A percentile compares a stretch with the other conserved stretches of the same genome.
phyloP scores from a whole-genome alignment of 1,140 invertebrate species.

The Plodia interpunctella region DNA sequence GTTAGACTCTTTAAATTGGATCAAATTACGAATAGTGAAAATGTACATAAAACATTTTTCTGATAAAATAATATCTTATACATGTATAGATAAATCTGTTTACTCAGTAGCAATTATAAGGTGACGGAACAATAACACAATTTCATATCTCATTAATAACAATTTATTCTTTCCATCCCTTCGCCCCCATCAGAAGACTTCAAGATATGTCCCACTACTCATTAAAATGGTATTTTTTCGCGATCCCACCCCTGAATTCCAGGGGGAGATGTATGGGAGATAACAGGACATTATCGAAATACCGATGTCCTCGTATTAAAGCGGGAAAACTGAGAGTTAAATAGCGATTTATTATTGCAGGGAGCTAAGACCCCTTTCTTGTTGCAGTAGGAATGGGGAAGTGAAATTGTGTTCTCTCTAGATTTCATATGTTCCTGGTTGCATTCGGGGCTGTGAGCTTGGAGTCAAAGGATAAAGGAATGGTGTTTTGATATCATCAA shows the following conservation, averaged over 20 bases:
- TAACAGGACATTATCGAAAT: constrained; percentile 70
- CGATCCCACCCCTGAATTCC: constrained; percentile 60
- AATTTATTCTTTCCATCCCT: not conserved
- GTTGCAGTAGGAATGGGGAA: not conserved
- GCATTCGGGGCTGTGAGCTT: no score
- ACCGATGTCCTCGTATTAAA: constrained; percentile 50
- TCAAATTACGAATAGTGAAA: no score
- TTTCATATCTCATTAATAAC: not conserved
- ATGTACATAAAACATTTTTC: no score
- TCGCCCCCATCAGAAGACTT: constrained; percentile 16
- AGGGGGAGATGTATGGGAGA: constrained; percentile 57
- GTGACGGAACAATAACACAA: not conserved
- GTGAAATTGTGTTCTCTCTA: no score
- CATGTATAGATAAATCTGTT: no score
- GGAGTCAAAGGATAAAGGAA: no score
- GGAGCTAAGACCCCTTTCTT: constrained; percentile 10
- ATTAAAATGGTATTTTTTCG: constrained; percentile 69
- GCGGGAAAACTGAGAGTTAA: constrained; percentile 47
- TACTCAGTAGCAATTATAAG: not conserved
- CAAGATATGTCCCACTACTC: constrained; percentile 40
- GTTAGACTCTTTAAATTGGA: no score
- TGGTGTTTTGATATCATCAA: no score
- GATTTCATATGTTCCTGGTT: no score
- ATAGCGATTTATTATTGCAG: constrained; percentile 46
- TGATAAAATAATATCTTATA: no score